These are phyloP conservation scores for Bactericera cockerelli DNA, from an alignment of 1,140 invertebrate genomes.

Conservation along the genomic window DNA sequence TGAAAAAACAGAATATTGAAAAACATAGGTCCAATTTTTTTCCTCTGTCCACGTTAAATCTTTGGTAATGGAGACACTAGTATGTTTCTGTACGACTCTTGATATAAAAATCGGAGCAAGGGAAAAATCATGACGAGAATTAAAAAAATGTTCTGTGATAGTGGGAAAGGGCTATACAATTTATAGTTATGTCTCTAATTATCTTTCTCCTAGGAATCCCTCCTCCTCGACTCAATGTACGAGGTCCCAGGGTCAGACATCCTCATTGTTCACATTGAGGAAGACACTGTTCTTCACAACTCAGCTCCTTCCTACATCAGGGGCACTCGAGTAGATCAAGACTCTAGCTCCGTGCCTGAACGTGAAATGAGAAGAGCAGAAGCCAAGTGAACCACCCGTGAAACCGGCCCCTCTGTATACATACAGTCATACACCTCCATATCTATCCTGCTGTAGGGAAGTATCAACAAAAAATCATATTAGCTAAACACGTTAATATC, in stretches of 20 bases:
- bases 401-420: no score
- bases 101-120: no score
- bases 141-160: not conserved
- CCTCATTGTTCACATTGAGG: slow-evolving; percentile 69
- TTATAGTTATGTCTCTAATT: slow-evolving; percentile 7
- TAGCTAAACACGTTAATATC: no score
- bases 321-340: slow-evolving; percentile 23
- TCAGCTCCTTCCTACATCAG: slow-evolving; percentile 41
- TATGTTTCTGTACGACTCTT: no score
- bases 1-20: no score
- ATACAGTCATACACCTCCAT: no score
- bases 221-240: slow-evolving; percentile 93
- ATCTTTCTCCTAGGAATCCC: slow-evolving; percentile 48
- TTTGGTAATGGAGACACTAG: no score
- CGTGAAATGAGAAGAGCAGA: slow-evolving; percentile 19
- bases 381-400: slow-evolving; percentile 8
- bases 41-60: no score
- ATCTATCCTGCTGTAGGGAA: no score
- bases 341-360: slow-evolving; percentile 8
- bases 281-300: slow-evolving; percentile 50
- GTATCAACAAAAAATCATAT: no score
- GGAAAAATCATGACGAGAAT: not conserved
- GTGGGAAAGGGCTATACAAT: no score
- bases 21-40: no score
- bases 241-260: slow-evolving; percentile 92